phyloP scores from a whole-genome alignment of 2,113 vertebrate species.

The Hydropotes inermis region DNA sequence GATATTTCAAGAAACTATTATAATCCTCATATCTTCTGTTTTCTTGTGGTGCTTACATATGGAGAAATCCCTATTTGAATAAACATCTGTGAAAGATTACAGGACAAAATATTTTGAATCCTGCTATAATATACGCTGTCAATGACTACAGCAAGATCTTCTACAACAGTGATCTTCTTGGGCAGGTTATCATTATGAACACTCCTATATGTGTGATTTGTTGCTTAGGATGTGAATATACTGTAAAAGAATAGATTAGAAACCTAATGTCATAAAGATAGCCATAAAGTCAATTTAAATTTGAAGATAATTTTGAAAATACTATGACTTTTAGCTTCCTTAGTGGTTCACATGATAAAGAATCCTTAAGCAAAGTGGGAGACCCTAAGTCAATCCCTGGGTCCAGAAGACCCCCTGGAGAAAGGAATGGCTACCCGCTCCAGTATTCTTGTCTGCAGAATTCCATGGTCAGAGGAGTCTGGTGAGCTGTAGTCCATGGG shows the following conservation, averaged over 20 bases:
- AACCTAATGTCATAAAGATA: neutral
- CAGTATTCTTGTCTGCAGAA: neutral
- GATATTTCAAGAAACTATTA: neutral
- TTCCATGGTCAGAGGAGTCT: neutral
- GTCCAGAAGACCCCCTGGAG: neutral
- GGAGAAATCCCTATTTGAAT: neutral
- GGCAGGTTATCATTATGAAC: neutral
- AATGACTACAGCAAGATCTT: no score
- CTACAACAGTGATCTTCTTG: neutral
- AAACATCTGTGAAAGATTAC: neutral
- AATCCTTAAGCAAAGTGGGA: neutral
- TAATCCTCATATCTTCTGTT: neutral
- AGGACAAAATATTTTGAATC: neutral
- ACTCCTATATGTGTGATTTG: neutral
- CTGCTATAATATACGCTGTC: neutral
- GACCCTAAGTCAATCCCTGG: neutral
- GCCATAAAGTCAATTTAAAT: neutral
- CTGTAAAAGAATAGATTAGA: neutral
- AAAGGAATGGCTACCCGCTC: neutral
- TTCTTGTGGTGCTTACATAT: neutral
- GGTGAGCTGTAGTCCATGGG: neutral
- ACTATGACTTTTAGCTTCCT: neutral
- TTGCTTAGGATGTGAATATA: neutral
- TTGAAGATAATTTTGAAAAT: constrained; percentile 17
- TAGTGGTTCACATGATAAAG: neutral